Conservation (phyloP, 1,140 invertebrate genomes). For the Chelonus insularis region DNA sequence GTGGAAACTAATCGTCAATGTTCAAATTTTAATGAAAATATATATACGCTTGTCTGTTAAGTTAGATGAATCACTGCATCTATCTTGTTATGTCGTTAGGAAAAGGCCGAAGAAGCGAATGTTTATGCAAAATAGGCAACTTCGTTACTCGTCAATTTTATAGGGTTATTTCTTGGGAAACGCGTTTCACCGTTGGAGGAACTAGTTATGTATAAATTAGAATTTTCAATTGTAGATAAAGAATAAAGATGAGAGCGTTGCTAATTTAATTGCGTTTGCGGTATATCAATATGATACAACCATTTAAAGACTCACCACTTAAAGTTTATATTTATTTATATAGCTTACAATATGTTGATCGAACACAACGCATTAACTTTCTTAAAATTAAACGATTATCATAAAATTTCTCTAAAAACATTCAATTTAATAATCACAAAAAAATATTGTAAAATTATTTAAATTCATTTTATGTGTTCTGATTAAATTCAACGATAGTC, state of each 20-base stretch:
- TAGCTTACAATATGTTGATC: too few relatives aligned
- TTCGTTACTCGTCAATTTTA: constrained; percentile 31
- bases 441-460: too few relatives aligned
- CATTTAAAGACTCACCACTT: constrained; percentile 29
- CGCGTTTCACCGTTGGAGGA: constrained; percentile 30
- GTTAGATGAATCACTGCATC: constrained; percentile 7
- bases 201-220: constrained; percentile 12
- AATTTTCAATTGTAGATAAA: constrained; percentile 1
- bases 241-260: constrained; percentile 11
- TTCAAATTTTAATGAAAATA: too few relatives aligned
- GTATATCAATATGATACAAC: constrained; percentile 45
- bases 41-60: too few relatives aligned
- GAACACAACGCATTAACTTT: too few relatives aligned
- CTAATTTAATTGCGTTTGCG: constrained; percentile 40
- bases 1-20: too few relatives aligned
- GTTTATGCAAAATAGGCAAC: constrained; percentile 27
- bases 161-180: constrained; percentile 23
- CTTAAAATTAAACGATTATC: too few relatives aligned
- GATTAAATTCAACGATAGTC: too few relatives aligned
- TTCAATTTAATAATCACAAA: too few relatives aligned
- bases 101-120: constrained; percentile 10
- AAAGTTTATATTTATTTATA: background rate
- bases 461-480: too few relatives aligned
- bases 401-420: too few relatives aligned
- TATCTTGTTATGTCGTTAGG: constrained; percentile 3